Base-by-base conservation (phyloP, 30 jellyfish, hydroid and myxozoan genomes). In the Pelagia noctiluca region DNA sequence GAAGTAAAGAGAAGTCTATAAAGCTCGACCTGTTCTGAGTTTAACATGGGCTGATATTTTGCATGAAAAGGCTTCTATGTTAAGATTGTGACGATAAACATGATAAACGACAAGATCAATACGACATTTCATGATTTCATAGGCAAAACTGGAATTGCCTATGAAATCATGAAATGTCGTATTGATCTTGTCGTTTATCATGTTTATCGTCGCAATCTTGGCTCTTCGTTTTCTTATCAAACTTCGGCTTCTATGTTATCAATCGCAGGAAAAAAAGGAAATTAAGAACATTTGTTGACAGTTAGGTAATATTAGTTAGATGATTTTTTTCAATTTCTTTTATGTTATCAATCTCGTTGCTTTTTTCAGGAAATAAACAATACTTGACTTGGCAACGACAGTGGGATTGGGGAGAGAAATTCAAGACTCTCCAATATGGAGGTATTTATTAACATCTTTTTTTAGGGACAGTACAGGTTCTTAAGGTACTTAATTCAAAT, bases 401-500 rank as follows among this genome's bases (percentile, higher is more conserved):
- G 2, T 88, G 96, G 96, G 86, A 88, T 4, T 88, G 96, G 96
- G 85, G 83, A 0, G 46, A 89, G 18, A 48, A 83, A 10, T 74
- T 34, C 78, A 87, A 71, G 49, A 80, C 78, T n/a, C 46, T 88
- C 19, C 68, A 35, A 12, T 88, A 88, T 60, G 96, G 96, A 88
- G 86, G 96, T 88, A 34, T 50, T 65, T 8, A 19, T 16, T 49
- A 23, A 5, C 42, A 34, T 37, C 13, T 2, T 71, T 71, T 71
- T 38, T 25, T 18, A 7, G 76, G n/a, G 13, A 2, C 76, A 0
- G 38, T 19, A 0, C 0, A 71, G 34, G 29, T 19, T 1, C 12
- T 42, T 10, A 2, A 22, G 0, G 52, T 12, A 3, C 76, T 3
- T 12, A 2, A 5, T 11, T 23, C 35, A n/a, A 71, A 71, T 11